Conservation (phyloP, 2,797 vertebrate species). For the Hozukius guyotensis region DNA sequence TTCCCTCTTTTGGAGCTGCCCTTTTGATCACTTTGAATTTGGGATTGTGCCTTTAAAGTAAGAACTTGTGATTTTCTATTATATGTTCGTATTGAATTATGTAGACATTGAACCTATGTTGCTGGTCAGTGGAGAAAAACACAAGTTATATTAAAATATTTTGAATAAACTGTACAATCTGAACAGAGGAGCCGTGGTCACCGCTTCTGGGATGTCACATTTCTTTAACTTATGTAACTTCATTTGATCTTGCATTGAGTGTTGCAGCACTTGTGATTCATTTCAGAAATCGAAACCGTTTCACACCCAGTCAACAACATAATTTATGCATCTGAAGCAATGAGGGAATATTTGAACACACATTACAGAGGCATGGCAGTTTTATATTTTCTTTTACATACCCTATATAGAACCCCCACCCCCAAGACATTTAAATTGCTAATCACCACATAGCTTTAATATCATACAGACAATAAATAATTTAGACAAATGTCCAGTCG, state of each 20-base stretch:
- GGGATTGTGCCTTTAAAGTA: not conserved
- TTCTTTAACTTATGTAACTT: constrained; percentile 46
- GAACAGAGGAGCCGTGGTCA: not conserved
- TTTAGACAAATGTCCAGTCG: constrained; percentile 80
- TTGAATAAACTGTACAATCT: not conserved
- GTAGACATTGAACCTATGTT: not conserved
- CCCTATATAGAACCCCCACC: constrained; percentile 55
- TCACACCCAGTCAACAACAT: constrained; percentile 68
- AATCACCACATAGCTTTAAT: constrained; percentile 80
- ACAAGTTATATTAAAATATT: not conserved
- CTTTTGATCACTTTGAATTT: not conserved
- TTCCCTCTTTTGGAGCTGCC: not conserved
- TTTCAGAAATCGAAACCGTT: constrained; percentile 71
- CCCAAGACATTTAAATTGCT: constrained; percentile 82
- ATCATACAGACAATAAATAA: constrained; percentile 81
- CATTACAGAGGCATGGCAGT: constrained; percentile 68
- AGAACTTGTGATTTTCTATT: not conserved
- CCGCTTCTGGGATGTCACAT: constrained; percentile 3
- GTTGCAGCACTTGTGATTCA: constrained; percentile 53
- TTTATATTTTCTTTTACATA: constrained; percentile 64
- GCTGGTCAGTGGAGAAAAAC: not conserved
- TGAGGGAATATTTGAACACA: constrained; percentile 75
- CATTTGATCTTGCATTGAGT: constrained; percentile 46
- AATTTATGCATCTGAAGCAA: constrained; percentile 71
- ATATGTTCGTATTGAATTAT: not conserved